Evolutionary conservation across 2,113 vertebrate species (phyloP).

Genomic region (Colaptes auratus): DNA sequence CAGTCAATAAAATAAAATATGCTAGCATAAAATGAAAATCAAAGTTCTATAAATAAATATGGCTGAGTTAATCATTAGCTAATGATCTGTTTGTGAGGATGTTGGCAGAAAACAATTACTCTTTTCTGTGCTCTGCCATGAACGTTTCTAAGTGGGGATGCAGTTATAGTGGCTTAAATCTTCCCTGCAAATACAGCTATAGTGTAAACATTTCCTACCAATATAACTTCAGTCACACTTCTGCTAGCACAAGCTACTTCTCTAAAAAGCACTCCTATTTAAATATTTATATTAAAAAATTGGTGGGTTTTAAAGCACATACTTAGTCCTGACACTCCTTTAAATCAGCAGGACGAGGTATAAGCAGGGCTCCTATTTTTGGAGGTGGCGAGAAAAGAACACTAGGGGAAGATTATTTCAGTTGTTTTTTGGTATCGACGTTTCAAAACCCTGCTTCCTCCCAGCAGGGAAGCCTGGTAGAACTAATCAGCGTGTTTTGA

Average conservation of each 20-base stretch:
- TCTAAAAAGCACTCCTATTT: constrained; percentile 1
- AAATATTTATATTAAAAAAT: constrained; percentile 12
- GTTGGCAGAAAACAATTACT: neutral
- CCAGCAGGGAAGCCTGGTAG: neutral
- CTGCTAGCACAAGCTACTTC: constrained; percentile 15
- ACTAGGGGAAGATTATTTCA: neutral
- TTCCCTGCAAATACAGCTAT: neutral
- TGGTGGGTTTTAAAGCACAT: neutral
- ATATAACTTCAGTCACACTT: constrained; percentile 12
- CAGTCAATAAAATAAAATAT: neutral
- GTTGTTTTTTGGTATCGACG: neutral
- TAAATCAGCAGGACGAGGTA: neutral
- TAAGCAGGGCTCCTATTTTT: neutral
- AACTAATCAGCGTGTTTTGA: neutral
- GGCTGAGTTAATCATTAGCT: constrained; percentile 19
- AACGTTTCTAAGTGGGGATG: neutral
- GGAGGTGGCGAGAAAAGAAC: neutral
- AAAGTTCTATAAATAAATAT: constrained; percentile 11
- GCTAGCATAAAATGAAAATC: neutral
- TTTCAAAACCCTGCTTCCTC: neutral
- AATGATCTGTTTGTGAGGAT: constrained; percentile 22
- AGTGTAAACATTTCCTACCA: constrained; percentile 3
- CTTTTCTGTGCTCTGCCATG: neutral
- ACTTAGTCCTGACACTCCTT: neutral
- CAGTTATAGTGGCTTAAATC: neutral